Base-by-base conservation (phyloP, 1,140 invertebrate species). In the Mactra quadrangularis region DNA sequence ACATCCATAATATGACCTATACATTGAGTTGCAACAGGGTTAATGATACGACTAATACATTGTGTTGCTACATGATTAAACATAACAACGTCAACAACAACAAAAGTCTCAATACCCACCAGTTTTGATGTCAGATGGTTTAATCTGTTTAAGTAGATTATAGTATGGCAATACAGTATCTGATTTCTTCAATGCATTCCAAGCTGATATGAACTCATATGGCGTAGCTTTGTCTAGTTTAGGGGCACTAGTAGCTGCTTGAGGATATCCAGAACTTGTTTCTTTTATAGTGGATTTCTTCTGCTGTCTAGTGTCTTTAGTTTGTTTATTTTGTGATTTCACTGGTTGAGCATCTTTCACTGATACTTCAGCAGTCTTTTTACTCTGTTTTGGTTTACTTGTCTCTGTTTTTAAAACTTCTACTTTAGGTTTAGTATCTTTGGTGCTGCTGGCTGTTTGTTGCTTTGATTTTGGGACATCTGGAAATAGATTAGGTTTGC, bases 151-250 rank as follows among this genome's bases (percentile, higher is more conserved):
- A 22, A 92, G 75, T 13, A 92, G 87, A 35, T 90, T 87, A 47
- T 88, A 87, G 84, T 91, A 92, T 0, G 87, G 87, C 72, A 90
- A 64, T 35, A 88, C 71, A 15, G 87, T 85, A n/a, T 87, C 76
- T 27, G 85, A 66, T 17, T 84, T 83, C 64, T 91, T 92, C 41
- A 92, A 52, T 0, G 89, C 88, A 68, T 91, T 91, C 92, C 92
- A 92, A 1, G 91, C 90, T 62, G 90, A 88, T 7, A 90, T 87
- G 76, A 92, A 92, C 77, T 92, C 92, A 84, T 90, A 92, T 15
- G 92, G 92, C 15, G 90, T 92, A 2, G 86, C 86, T 60, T 91
- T 91, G 64, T 87, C 86, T n/a, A 91, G 50, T 68, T 84, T 86
- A 0, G 88, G 89, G 3, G 79, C 85, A n/a, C 38, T 84, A 3